Evolutionary conservation across 1,140 invertebrate species (phyloP).

Genomic region (Protaetia brevitarsis): DNA sequence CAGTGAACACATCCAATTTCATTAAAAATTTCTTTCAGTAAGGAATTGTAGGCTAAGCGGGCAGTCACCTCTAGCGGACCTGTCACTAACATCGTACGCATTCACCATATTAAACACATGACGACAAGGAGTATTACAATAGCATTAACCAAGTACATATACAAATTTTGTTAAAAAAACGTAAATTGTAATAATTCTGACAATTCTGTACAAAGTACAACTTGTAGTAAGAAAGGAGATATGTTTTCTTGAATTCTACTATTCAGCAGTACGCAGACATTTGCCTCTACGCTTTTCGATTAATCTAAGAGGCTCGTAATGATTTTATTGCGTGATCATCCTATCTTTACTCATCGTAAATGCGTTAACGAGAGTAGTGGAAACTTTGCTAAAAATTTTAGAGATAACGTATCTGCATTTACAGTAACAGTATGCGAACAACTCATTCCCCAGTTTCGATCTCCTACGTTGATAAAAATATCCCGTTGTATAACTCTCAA

Average conservation of each 20-base stretch:
- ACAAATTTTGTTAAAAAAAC: background rate
- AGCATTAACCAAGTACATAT: background rate
- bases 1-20: slow-evolving; percentile 1
- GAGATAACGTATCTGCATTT: background rate
- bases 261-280: too few species aligned
- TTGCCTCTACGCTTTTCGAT: too few species aligned
- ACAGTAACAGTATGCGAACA: background rate
- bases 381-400: background rate
- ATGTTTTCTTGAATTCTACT: too few species aligned
- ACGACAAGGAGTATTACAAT: background rate
- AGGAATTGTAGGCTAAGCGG: slow-evolving; percentile 15
- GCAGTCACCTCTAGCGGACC: slow-evolving; percentile 11
- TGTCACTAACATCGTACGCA: slow-evolving; percentile 15
- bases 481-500: background rate
- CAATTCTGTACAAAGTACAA: background rate
- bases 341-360: background rate
- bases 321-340: background rate
- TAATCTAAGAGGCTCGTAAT: too few species aligned
- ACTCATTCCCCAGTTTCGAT: background rate
- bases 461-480: background rate
- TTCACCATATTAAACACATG: slow-evolving; percentile 10
- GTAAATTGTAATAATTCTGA: background rate
- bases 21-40: slow-evolving; percentile 6
- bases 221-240: background rate
- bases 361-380: background rate